Evolutionary conservation across 2,113 vertebrate genomes (phyloP), one percentile per base, ranked within the genome.

Genomic region (Physeter macrocephalus): DNA sequence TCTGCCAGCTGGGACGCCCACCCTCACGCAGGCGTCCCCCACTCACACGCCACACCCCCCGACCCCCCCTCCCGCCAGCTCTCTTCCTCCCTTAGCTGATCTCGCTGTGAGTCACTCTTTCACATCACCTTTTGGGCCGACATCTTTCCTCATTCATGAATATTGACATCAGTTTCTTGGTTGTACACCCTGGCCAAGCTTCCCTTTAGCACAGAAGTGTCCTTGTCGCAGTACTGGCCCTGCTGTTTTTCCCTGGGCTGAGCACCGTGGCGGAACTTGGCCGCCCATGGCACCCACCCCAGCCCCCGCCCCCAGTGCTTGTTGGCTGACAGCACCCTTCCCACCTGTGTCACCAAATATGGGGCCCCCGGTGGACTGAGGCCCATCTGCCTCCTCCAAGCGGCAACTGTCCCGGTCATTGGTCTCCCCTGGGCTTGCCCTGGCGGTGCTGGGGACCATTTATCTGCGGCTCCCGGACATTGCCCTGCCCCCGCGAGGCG

Each of bases 11-110:
- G 77, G 52, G 52, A 5, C 15, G 17, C 8, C 41, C 2, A 12
- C 85, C 5, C 14, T 27, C 12, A 0, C 52, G 14, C 1, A 0
- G 29, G 6, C 21, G 2, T 5, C 39, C n/a, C 15, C 39, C 3
- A 13, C 10, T 31, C n/a, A 15, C 9, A 0, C 21, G 0, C n/a
- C 15, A 1, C 52, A 6, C 41, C 41, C 41, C 41, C 6, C 41
- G n/a, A n/a, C n/a, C n/a, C n/a, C 31, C 21, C 36, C 15, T 49
- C 15, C 11, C 5, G 52, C 52, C 52, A 1, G 2, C 6, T 9
- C 15, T 61, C 34, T 4, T 41, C 7, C 61, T 41, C 0, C 41
- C 36, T 23, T 11, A n/a, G 52, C 74, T 21, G 23, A 34, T n/a
- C 41, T 78, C 27, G 1, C 36, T 1, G 10, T 18, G n/a, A 67